Percentiles rank a stretch among this genome's conserved stretches.
Conservation (phyloP, 2,888 invertebrate species). For the Chirona hameri region DNA sequence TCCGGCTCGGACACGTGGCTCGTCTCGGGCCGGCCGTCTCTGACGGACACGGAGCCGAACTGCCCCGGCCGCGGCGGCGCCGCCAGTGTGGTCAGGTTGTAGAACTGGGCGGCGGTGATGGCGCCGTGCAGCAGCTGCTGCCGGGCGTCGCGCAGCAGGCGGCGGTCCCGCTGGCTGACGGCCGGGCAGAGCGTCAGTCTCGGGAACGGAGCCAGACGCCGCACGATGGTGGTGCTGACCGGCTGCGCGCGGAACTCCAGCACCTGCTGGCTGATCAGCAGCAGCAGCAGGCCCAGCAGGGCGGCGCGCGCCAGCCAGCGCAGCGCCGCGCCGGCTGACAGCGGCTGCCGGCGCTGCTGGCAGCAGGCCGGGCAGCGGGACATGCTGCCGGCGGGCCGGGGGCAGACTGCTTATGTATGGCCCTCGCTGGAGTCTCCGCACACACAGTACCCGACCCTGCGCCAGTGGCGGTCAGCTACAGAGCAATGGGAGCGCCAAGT, state of each 20-base stretch:
- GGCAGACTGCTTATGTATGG: too few relatives aligned
- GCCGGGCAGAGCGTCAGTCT: neutral
- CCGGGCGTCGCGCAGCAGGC: neutral
- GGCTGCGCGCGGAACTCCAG: conserved; percentile 5
- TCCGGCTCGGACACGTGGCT: neutral
- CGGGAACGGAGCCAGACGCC: neutral
- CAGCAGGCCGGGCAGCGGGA: too few relatives aligned
- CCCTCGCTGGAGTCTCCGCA: too few relatives aligned
- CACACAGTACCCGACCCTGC: too few relatives aligned
- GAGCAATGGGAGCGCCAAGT: too few relatives aligned
- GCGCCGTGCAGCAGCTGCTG: neutral
- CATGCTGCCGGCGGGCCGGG: too few relatives aligned
- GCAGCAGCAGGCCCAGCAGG: neutral
- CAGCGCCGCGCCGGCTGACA: too few relatives aligned
- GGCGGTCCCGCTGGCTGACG: neutral
- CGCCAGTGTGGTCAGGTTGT: neutral
- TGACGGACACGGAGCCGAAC: neutral
- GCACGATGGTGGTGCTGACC: conserved; percentile 30
- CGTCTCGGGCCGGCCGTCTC: neutral
- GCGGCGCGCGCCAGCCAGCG: too few relatives aligned
- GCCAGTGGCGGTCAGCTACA: too few relatives aligned
- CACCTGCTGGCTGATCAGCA: neutral
- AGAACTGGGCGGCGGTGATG: neutral
- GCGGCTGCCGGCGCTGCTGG: too few relatives aligned
- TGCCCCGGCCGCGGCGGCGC: neutral